Evolutionary conservation across 2,113 vertebrate genomes (phyloP).

Genomic region (Petrocephalus microphthalmus): DNA sequence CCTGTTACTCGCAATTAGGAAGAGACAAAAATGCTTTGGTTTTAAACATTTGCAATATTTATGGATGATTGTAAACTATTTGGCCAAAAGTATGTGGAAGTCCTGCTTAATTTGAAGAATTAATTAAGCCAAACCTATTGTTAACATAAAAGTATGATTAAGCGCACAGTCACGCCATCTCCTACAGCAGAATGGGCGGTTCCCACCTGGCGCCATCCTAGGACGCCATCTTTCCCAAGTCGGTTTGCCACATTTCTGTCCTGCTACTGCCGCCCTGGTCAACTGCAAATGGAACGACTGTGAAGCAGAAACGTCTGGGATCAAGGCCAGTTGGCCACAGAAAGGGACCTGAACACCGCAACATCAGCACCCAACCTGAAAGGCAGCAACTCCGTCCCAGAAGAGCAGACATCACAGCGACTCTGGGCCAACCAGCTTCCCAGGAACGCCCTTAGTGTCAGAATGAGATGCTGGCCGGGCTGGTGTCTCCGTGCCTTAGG

Average conservation of each 20-base stretch:
- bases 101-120: background rate
- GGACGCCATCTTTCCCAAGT: too few relatives aligned
- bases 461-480: background rate
- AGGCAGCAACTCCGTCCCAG: background rate
- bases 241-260: too few relatives aligned
- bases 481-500: background rate
- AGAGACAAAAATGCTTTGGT: background rate
- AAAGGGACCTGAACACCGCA: background rate
- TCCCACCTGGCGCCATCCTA: too few relatives aligned
- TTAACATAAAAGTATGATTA: background rate
- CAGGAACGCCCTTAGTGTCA: background rate
- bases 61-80: background rate
- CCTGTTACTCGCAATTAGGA: background rate
- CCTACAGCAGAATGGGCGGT: background rate
- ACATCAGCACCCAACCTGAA: background rate
- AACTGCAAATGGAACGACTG: too few relatives aligned
- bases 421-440: background rate
- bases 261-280: too few relatives aligned
- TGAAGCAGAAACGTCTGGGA: too few relatives aligned
- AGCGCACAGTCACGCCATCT: background rate
- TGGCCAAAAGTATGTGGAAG: background rate
- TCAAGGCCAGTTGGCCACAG: background rate
- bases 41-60: background rate
- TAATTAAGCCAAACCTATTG: background rate
- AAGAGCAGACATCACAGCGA: background rate